A percentile compares a stretch with the other conserved stretches of the same genome.
Conservation (phyloP, 2,797 vertebrate genomes). For the Garrulus glandarius region DNA sequence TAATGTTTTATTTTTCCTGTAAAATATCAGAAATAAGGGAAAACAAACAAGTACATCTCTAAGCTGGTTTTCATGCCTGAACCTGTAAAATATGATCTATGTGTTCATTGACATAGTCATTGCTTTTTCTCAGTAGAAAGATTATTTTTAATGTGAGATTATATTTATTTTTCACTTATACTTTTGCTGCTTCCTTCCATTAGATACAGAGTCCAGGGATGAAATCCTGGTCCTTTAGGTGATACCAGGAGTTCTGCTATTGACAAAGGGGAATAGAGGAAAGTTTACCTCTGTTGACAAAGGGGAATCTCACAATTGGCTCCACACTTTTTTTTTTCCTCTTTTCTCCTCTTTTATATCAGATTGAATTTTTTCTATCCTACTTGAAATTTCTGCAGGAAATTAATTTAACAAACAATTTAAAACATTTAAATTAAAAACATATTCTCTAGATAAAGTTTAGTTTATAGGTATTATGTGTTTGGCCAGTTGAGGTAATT, state of each 20-base stretch:
- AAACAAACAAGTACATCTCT: not conserved
- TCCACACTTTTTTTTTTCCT: accelerated
- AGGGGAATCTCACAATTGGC: not conserved
- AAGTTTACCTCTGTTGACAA: not conserved
- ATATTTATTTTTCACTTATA: not conserved
- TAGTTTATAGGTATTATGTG: not conserved
- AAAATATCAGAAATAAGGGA: not conserved
- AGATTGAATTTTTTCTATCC: not conserved
- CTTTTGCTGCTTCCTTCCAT: not conserved
- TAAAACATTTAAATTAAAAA: not conserved
- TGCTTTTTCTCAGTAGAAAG: not conserved
- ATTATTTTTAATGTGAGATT: not conserved
- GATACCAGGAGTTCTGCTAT: not conserved
- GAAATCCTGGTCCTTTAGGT: not conserved
- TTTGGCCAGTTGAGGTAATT: not conserved
- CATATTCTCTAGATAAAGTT: not conserved
- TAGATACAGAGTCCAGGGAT: not conserved
- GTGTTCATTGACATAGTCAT: not conserved
- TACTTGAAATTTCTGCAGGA: not conserved
- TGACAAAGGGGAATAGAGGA: not conserved
- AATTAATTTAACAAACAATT: not conserved
- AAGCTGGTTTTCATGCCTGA: not conserved
- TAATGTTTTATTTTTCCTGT: not conserved
- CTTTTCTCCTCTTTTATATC: not conserved
- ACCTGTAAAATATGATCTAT: not conserved